These are phyloP conservation scores for Epirrhoe alternata DNA, from an alignment of 2,888 invertebrate genomes.

Conservation along the genomic window DNA sequence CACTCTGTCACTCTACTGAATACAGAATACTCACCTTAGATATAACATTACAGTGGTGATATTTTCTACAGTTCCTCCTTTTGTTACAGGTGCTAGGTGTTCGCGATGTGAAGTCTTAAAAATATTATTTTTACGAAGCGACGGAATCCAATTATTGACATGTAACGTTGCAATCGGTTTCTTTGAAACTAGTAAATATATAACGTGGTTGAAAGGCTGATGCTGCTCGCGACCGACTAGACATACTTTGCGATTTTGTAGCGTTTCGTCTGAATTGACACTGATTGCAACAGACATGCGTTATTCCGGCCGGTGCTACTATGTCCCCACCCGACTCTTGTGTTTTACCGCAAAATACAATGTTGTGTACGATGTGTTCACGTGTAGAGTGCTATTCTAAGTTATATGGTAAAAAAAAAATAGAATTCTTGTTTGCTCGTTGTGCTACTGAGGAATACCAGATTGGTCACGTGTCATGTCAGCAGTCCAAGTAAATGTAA, in stretches of 20 bases:
- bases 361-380: too few relatives aligned
- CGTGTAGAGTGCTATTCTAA: background rate
- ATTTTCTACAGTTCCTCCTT: too few relatives aligned
- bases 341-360: background rate
- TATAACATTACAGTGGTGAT: too few relatives aligned
- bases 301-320: too few relatives aligned
- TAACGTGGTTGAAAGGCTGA: background rate
- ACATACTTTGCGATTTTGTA: background rate
- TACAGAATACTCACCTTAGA: too few relatives aligned
- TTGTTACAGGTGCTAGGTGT: background rate
- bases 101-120: background rate
- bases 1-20: too few relatives aligned
- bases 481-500: background rate
- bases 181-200: background rate
- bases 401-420: background rate
- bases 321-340: background rate
- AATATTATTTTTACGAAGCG: background rate
- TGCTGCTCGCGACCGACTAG: background rate
- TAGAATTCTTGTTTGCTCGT: background rate
- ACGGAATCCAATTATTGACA: background rate
- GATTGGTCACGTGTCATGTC: too few relatives aligned
- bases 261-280: too few relatives aligned
- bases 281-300: too few relatives aligned
- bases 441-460: background rate
- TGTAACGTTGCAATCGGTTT: background rate